Evolutionary conservation across 2,797 vertebrate genomes (phyloP).

Genomic region (Chiroxiphia lanceolata): DNA sequence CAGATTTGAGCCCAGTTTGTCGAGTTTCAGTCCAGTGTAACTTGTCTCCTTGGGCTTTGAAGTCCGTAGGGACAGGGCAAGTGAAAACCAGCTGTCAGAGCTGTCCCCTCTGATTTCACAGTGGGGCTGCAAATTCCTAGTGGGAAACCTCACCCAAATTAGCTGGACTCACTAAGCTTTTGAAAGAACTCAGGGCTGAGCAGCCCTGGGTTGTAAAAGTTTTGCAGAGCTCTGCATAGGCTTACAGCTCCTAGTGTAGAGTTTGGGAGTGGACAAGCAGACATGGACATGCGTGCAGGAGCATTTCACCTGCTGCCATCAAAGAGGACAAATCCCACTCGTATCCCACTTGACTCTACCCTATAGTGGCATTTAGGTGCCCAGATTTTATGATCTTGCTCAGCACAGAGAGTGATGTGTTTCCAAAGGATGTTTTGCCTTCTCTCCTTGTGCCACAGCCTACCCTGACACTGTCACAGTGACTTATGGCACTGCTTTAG

Average conservation of each 20-base stretch:
- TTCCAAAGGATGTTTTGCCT: neutral
- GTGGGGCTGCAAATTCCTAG: neutral
- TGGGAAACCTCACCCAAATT: neutral
- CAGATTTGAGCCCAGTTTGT: neutral
- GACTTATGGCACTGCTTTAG: neutral
- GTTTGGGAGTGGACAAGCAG: neutral
- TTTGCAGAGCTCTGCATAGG: neutral
- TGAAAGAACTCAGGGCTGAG: neutral
- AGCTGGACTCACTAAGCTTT: neutral
- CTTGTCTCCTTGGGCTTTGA: neutral
- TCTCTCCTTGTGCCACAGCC: neutral
- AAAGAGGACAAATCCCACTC: neutral
- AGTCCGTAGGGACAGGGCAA: neutral
- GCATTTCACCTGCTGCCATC: neutral
- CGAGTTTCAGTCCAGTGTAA: neutral
- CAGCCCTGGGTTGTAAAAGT: neutral
- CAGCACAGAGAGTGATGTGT: neutral
- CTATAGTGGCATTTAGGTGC: accelerated
- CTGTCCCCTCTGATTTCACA: neutral
- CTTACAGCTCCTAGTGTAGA: neutral
- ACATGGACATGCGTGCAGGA: neutral
- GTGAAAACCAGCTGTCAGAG: neutral
- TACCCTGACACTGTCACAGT: neutral
- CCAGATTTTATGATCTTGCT: neutral
- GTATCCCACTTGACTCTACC: neutral